phyloP scores from a whole-genome alignment of 2,113 vertebrate genomes.

The Coreoperca whiteheadi region DNA sequence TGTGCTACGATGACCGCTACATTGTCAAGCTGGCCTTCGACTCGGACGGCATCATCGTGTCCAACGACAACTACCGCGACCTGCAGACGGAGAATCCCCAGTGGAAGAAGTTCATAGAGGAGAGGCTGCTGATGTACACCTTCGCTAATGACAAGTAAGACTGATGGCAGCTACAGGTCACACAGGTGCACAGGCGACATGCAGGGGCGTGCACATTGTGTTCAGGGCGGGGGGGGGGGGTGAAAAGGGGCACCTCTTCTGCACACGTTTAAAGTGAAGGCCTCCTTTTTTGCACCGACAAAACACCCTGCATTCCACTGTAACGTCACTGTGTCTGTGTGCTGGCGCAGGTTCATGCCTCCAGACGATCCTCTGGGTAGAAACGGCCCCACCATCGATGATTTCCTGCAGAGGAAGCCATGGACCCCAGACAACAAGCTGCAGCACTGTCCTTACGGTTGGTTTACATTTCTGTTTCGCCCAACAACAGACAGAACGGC shows the following conservation, averaged over 20 bases:
- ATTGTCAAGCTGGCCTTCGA: constrained; percentile 91
- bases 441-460: constrained; percentile 92
- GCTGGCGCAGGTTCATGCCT: constrained; percentile 90
- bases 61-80: constrained; percentile 94
- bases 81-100: constrained; percentile 91
- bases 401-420: constrained; percentile 88
- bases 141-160: constrained; percentile 92
- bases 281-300: neutral
- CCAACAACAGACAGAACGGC: neutral
- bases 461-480: constrained; percentile 43
- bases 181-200: neutral
- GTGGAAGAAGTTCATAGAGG: constrained; percentile 95
- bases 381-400: constrained; percentile 88
- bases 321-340: neutral
- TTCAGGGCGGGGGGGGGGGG: too few species aligned
- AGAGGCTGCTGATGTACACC: constrained; percentile 93
- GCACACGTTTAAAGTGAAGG: too few species aligned
- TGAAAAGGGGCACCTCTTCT: neutral
- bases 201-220: neutral
- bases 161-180: neutral
- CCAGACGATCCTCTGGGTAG: constrained; percentile 93
- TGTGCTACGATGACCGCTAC: constrained; percentile 93
- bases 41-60: constrained; percentile 90
- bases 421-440: constrained; percentile 83
- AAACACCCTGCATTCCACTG: neutral